Percentiles rank a stretch among this genome's conserved stretches.
Conservation (phyloP, 2,113 vertebrate genomes). For the Muscicapa adusta region DNA sequence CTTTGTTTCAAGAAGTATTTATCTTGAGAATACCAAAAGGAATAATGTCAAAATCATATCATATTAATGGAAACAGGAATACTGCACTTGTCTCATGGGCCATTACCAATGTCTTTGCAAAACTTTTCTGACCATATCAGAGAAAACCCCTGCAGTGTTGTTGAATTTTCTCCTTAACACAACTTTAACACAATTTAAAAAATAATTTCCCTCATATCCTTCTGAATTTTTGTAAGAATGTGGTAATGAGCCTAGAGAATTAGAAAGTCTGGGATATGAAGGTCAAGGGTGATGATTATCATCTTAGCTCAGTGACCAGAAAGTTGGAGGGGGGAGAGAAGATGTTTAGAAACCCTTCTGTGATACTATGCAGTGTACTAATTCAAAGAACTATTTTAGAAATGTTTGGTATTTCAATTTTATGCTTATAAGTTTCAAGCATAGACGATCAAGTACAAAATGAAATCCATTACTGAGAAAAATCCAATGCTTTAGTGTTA, state of each 20-base stretch:
- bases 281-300: neutral
- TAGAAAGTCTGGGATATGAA: neutral
- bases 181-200: neutral
- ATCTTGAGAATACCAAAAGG: neutral
- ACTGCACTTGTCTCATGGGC: neutral
- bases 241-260: neutral
- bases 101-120: neutral
- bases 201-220: neutral
- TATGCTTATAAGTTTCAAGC: conserved; percentile 27
- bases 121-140: neutral
- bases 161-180: neutral
- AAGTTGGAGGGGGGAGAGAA: neutral
- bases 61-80: neutral
- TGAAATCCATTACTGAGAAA: conserved; percentile 41
- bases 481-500: neutral
- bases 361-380: neutral
- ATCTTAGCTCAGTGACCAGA: neutral
- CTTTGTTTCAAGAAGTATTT: neutral
- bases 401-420: conserved; percentile 49
- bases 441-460: neutral
- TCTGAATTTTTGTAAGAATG: neutral
- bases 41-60: neutral
- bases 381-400: neutral
- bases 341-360: neutral
- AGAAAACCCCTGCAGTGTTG: neutral